These are phyloP conservation scores for Pollenia labialis DNA, from an alignment of 2,888 invertebrate genomes.

Conservation along the genomic window DNA sequence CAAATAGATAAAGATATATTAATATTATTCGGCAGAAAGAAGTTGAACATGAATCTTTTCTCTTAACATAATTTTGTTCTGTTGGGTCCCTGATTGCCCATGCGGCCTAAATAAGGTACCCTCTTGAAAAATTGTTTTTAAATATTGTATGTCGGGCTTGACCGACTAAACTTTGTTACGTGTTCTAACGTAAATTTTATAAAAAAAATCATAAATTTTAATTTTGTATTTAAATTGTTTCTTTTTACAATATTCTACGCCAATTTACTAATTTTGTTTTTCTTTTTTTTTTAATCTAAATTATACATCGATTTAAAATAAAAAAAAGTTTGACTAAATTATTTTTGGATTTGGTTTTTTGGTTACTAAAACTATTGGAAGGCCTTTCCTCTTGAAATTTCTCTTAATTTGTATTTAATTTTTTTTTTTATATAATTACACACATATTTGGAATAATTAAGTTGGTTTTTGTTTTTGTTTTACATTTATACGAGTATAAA, in stretches of 20 bases:
- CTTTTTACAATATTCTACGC: conserved; percentile 5
- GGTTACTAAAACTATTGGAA: conserved; percentile 69
- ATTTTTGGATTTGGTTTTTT: conserved; percentile 4
- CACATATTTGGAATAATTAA: conserved; percentile 66
- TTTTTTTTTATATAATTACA: conserved; percentile 42
- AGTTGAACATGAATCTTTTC: too few relatives aligned
- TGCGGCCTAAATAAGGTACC: too few relatives aligned
- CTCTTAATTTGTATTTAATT: conserved; percentile 30
- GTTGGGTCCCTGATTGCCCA: too few relatives aligned
- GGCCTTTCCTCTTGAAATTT: conserved; percentile 64
- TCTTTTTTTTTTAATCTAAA: conserved; percentile 25
- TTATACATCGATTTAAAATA: conserved; percentile 47
- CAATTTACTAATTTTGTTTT: conserved; percentile 32
- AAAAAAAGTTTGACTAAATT: conserved; percentile 38
- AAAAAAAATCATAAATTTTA: not conserved
- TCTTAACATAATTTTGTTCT: too few relatives aligned
- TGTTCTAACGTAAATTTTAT: too few relatives aligned
- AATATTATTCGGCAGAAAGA: too few relatives aligned
- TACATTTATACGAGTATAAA: conserved; percentile 56
- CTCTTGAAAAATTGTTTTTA: too few relatives aligned
- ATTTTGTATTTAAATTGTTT: not conserved
- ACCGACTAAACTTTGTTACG: too few relatives aligned
- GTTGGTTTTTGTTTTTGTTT: conserved; percentile 38
- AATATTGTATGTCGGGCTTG: too few relatives aligned
- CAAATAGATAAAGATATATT: too few relatives aligned